phyloP scores from a whole-genome alignment of 2,797 vertebrate genomes.

The Eulemur albifrons region DNA sequence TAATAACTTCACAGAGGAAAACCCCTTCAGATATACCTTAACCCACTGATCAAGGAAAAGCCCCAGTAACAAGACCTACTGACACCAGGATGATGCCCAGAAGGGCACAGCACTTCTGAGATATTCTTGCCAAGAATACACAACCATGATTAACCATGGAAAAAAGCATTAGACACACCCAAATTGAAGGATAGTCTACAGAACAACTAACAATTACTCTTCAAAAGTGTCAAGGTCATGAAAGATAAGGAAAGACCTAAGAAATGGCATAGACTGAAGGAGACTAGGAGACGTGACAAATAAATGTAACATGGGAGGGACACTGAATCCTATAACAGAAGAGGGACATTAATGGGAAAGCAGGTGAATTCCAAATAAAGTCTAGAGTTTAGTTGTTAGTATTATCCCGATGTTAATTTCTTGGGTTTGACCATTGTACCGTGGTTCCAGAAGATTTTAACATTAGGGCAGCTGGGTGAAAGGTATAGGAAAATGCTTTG shows the following conservation, averaged over 20 bases:
- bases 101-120: background rate
- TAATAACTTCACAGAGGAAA: background rate
- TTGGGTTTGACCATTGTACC: background rate
- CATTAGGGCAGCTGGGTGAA: background rate
- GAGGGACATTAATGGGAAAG: background rate
- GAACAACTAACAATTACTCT: background rate
- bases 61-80: background rate
- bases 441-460: background rate
- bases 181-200: background rate
- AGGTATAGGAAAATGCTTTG: background rate
- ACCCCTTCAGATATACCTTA: background rate
- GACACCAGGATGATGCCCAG: background rate
- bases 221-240: background rate
- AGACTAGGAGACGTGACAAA: background rate
- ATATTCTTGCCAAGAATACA: background rate
- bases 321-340: background rate
- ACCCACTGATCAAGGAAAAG: background rate
- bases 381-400: background rate
- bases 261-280: background rate
- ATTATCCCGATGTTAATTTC: background rate
- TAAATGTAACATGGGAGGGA: background rate
- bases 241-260: background rate
- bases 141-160: background rate
- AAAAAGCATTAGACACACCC: background rate
- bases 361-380: background rate